Base-by-base conservation (phyloP, 2,797 vertebrate genomes). In the Eulemur mongoz region DNA sequence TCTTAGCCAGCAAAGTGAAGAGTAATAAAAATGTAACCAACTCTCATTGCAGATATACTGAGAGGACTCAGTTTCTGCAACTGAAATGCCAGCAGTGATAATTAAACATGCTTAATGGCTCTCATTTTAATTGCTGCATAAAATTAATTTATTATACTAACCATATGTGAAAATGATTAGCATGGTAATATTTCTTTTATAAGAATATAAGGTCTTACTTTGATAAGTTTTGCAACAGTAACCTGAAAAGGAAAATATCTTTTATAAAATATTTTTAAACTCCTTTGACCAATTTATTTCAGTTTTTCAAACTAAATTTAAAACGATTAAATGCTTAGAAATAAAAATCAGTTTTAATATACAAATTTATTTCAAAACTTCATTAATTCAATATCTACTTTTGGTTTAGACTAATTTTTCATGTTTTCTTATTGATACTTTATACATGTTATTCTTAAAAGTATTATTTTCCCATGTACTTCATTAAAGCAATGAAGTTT, bases 391-490 rank as follows among this genome's bases (percentile, higher is more conserved):
- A 5, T 43, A n/a, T 86, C 22, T 94, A 48, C 10, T 61, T 88
- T 92, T 92, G n/a, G 65, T 80, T 95, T 69, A 93, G 27, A 23
- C 2, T 70, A 50, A 65, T 65, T 59, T 88, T 94, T 90, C 15
- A 48, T 72, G 43, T 83, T 96, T 97, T 94, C 69, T 92, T 81
- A 80, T 7, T 65, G 38, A 11, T 57, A 25, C 54, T 83, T 87
- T 75, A 45, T 45, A 45, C 14, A 85, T 83, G n/a, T 83, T 57
- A 92, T 94, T 96, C 32, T 95, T 97, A 94, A 93, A 94, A 91
- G 43, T 45, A 3, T 57, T 91, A 70, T 95, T 94, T 93, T 91
- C n/a, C n/a, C 43, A 18, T 81, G 25, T 63, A 83, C 35, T 40
- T 89, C 61, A 92, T 94, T 96, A 93, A 93, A 96, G 32, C n/a